A percentile compares a stretch with the other conserved stretches of the same genome.
phyloP scores from a whole-genome alignment of 2,888 invertebrate genomes.

The Amphipyra berbera region DNA sequence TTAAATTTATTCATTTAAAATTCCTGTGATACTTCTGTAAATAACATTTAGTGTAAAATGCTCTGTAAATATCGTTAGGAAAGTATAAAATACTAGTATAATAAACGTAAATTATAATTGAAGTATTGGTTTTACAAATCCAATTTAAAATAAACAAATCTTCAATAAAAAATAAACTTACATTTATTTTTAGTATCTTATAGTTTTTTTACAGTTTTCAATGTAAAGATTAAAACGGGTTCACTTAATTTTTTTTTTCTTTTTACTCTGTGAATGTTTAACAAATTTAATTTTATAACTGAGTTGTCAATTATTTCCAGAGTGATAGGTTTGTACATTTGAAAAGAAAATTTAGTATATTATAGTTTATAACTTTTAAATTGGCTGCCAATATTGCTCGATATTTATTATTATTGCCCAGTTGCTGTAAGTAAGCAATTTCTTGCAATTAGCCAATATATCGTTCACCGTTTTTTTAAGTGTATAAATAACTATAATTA shows the following conservation, averaged over 20 bases:
- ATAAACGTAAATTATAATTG: constrained; percentile 18
- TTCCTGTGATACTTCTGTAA: constrained; percentile 77
- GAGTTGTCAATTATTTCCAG: background rate
- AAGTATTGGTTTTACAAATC: constrained; percentile 1
- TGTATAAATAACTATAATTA: no score
- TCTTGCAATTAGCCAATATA: no score
- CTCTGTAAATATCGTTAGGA: constrained; percentile 61
- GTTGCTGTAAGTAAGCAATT: background rate
- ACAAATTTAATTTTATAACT: background rate
- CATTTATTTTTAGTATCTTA: no score
- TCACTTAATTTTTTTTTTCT: no score
- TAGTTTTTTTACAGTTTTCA: no score
- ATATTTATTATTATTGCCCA: background rate
- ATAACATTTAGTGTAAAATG: constrained; percentile 5
- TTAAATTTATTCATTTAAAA: constrained; percentile 62
- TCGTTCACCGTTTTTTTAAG: no score
- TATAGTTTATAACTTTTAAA: no score
- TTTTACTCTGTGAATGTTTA: no score
- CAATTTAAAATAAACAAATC: background rate
- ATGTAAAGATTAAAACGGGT: no score
- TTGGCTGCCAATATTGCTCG: no score
- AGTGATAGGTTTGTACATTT: background rate
- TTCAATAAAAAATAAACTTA: background rate
- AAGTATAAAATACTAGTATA: constrained; percentile 28
- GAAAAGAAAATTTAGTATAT: no score